Evolutionary conservation across 92 coral and sea anemone species (phyloP), one percentile per base, ranked within the genome.

Genomic region (Phenganax stokvisi): DNA sequence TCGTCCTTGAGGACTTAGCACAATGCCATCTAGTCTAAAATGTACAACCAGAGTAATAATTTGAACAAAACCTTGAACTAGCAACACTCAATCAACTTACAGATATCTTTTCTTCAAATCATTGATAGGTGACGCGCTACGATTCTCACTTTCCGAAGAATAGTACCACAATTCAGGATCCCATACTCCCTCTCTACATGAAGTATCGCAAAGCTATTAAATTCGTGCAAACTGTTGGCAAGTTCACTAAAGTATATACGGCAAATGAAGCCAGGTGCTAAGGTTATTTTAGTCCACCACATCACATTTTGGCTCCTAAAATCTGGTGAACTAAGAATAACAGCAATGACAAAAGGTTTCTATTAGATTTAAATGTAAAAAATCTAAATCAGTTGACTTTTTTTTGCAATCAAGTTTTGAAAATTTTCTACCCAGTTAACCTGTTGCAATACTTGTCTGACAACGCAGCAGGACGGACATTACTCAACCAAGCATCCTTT

Each of bases 141-240:
- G 83, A 69, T 92, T 96, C 51, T 88, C 96, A 77, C 99, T 89
- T 37, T 87, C 84, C 27, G 55, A 67, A 10, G 99, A 92, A 67
- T 92, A 97, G 65, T 92, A 93, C 99, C 99, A 96, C 51, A 88
- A 29, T 66, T 96, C 99, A 11, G 99, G 99, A 74, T 96, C 97
- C 99, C 99, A 94, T 44, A 92, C 54, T 2, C 97, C 97, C 75
- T 92, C 86, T 77, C 98, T 94, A 77, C 66, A 65, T 51, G 56
- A 82, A 67, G 54, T 68, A 44, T 0, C 47, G 5, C 47, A 37
- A 37, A 37, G 47, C 47, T 37, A 37, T 37, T 37, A 37, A 37
- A 37, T 37, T 37, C 5, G 47, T 5, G 47, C 47, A 1, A 37
- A 20, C 25, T 20, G 25, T 20, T 20, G 25, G 25, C 47, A 5